Conservation (phyloP, 92 coral and sea anemone genomes). For the Siderastrea radians region DNA sequence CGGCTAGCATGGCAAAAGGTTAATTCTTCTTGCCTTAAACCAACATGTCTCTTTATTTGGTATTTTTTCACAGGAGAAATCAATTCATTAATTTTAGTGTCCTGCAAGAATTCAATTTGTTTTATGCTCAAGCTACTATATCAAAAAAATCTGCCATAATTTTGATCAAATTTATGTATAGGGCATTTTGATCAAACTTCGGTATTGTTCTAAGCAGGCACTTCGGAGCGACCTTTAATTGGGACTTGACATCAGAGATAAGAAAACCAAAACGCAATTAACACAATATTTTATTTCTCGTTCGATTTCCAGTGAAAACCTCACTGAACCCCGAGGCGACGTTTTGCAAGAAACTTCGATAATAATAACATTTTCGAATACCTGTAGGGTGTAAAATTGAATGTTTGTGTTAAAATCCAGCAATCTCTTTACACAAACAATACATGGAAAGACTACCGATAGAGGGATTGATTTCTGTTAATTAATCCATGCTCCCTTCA, state of each 20-base stretch:
- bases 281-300: constrained; percentile 15
- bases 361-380: constrained; percentile 15
- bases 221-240: background rate
- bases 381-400: constrained; percentile 41
- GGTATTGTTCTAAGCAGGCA: background rate
- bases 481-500: constrained; percentile 27
- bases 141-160: background rate
- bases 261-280: constrained; percentile 22
- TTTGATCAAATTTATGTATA: background rate
- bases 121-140: background rate
- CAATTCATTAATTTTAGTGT: background rate
- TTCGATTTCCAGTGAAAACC: background rate
- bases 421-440: constrained; percentile 35
- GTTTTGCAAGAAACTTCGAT: background rate
- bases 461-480: constrained; percentile 38
- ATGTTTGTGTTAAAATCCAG: constrained; percentile 10
- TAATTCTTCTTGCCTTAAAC: background rate
- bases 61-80: constrained; percentile 4
- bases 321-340: constrained; percentile 8
- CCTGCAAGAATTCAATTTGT: background rate
- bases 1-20: background rate
- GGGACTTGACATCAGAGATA: constrained; percentile 16
- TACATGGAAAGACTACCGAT: constrained; percentile 4
- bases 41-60: background rate
- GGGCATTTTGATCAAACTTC: background rate